These are phyloP conservation scores for Phaetusa simplex DNA, from an alignment of 2,113 vertebrate genomes.

Conservation along the genomic window DNA sequence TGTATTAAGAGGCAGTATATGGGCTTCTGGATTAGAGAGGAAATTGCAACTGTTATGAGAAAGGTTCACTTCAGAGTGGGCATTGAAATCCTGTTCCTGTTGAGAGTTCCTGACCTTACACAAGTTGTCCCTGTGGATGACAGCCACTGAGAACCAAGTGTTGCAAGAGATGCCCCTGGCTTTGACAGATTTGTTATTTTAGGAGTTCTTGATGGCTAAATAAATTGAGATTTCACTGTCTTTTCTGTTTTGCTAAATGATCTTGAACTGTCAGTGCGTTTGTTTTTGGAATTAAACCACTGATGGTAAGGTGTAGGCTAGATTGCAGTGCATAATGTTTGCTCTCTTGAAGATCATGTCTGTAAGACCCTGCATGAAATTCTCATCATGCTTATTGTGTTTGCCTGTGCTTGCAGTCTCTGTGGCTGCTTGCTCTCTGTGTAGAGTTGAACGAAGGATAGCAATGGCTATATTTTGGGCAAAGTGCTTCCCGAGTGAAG, in stretches of 20 bases:
- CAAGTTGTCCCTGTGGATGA: not conserved
- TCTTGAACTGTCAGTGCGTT: not conserved
- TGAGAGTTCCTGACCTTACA: not conserved
- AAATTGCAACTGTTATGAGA: not conserved
- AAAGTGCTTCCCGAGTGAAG: not conserved
- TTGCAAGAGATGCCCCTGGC: not conserved
- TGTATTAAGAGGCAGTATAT: not conserved
- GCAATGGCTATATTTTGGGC: not conserved
- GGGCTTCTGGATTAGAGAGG: not conserved
- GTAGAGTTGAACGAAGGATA: not conserved
- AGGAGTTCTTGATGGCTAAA: not conserved
- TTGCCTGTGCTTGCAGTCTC: not conserved
- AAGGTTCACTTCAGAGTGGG: not conserved
- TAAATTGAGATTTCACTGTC: not conserved
- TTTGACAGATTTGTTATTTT: not conserved
- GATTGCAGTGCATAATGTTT: not conserved
- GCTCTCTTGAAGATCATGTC: not conserved
- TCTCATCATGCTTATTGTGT: rapidly evolving
- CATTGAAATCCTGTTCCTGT: not conserved
- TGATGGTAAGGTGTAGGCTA: not conserved
- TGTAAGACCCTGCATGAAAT: not conserved
- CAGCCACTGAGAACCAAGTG: not conserved
- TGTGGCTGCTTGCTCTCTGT: not conserved
- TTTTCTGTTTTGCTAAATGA: not conserved
- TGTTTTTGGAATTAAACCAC: not conserved